phyloP scores from a whole-genome alignment of 2,797 vertebrate genomes.

The Muraenolepis orangiensis region DNA sequence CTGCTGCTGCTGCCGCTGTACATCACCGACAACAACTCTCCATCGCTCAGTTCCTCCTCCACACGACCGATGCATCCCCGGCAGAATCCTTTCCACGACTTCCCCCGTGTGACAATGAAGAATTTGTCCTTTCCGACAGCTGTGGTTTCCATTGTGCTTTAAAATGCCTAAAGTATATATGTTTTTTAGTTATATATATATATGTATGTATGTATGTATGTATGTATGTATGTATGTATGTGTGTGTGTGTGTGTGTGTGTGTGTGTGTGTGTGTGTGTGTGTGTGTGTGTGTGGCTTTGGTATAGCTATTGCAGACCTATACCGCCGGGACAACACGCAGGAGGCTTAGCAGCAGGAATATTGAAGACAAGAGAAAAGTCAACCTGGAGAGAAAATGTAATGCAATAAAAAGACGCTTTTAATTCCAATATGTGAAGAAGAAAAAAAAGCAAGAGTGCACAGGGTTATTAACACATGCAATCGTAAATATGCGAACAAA shows the following conservation, averaged over 20 bases:
- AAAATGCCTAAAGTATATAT: background rate
- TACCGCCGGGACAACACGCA: no score
- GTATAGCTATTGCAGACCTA: no score
- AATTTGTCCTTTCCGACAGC: conserved; percentile 49
- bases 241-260: background rate
- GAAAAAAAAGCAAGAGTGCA: no score
- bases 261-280: background rate
- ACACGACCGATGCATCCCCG: conserved; percentile 65
- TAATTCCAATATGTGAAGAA: no score
- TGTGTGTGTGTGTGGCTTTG: no score
- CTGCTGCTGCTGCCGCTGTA: conserved; percentile 43
- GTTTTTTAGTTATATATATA: background rate
- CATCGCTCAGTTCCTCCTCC: conserved; percentile 52
- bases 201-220: background rate
- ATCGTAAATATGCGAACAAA: no score
- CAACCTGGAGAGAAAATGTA: no score
- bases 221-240: background rate
- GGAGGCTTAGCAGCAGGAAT: no score
- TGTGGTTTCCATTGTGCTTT: conserved; percentile 59
- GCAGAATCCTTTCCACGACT: conserved; percentile 64
- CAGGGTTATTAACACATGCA: no score
- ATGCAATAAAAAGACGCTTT: no score
- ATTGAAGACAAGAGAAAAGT: no score
- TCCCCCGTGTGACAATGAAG: conserved; percentile 69
- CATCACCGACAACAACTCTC: conserved; percentile 60